These are phyloP conservation scores for Drosophila pseudotakahashii DNA, from an alignment of 2,888 invertebrate species.

Conservation along the genomic window DNA sequence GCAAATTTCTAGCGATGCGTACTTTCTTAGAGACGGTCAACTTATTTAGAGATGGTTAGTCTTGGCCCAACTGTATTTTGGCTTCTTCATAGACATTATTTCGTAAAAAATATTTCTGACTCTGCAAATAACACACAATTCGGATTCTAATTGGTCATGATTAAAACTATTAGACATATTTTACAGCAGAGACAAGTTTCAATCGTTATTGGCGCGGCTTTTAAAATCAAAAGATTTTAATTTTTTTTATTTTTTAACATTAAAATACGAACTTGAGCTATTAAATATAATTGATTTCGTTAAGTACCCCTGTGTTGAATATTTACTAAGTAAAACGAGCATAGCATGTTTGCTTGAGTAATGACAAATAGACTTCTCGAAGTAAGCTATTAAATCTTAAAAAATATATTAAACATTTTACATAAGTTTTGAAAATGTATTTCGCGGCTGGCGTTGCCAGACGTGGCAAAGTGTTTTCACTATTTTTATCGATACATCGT, in stretches of 20 bases:
- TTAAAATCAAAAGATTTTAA: neutral
- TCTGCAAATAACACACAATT: too few species aligned
- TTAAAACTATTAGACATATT: neutral
- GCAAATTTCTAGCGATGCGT: slow-evolving; percentile 4
- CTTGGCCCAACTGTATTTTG: neutral
- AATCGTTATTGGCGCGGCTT: neutral
- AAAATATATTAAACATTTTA: neutral
- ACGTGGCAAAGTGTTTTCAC: neutral
- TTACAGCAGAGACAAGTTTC: too few species aligned
- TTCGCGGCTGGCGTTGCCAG: neutral
- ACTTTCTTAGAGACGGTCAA: neutral
- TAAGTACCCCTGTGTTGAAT: too few species aligned
- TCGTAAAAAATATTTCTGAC: neutral
- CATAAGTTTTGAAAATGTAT: neutral
- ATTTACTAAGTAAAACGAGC: too few species aligned
- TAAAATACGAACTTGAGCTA: too few species aligned
- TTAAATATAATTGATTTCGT: too few species aligned
- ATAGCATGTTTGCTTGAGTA: too few species aligned
- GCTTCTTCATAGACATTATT: neutral
- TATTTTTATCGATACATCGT: neutral
- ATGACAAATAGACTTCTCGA: too few species aligned
- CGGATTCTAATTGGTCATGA: neutral
- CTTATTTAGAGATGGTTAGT: neutral
- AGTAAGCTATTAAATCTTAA: neutral
- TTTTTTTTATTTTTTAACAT: too few species aligned